phyloP scores from a whole-genome alignment of 2,113 vertebrate species.

The Uria lomvia region DNA sequence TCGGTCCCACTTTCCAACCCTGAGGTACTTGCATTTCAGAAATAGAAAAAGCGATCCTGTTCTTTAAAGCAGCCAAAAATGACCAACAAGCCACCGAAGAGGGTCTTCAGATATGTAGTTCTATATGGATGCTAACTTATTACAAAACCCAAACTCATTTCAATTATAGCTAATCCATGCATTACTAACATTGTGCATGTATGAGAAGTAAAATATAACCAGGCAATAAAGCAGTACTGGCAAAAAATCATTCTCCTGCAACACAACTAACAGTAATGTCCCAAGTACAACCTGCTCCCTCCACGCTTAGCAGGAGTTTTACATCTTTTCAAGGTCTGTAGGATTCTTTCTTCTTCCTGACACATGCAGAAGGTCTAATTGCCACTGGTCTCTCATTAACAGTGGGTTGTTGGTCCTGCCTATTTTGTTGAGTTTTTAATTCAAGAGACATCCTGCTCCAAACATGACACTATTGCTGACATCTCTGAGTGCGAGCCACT shows the following conservation, averaged over 20 bases:
- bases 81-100: background rate
- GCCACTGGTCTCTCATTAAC: background rate
- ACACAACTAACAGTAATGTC: background rate
- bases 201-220: background rate
- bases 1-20: background rate
- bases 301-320: background rate
- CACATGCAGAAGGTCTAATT: background rate
- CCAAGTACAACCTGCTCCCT: background rate
- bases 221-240: background rate
- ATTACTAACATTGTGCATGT: background rate
- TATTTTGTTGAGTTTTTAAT: slow-evolving; percentile 67
- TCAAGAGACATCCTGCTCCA: slow-evolving; percentile 61
- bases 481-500: slow-evolving; percentile 24
- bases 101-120: background rate
- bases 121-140: background rate
- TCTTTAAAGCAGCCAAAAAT: background rate
- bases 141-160: background rate
- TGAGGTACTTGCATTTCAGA: background rate
- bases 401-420: slow-evolving; percentile 47
- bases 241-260: background rate
- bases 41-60: background rate
- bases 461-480: background rate
- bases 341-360: background rate
- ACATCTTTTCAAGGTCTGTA: background rate
- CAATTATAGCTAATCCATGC: background rate